phyloP scores from a whole-genome alignment of 1,140 invertebrate species.

The Chymomyza costata region DNA sequence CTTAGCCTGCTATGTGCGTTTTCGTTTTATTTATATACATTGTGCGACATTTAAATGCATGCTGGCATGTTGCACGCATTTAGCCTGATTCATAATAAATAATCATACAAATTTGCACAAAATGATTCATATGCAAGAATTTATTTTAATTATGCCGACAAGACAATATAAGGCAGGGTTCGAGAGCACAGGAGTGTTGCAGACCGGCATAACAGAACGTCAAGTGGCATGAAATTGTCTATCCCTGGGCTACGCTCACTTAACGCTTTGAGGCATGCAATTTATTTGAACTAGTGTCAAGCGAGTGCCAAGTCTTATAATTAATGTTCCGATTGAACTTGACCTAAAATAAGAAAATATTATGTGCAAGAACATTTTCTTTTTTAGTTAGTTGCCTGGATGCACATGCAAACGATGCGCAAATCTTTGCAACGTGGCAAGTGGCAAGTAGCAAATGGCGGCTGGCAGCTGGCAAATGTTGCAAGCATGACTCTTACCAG shows the following conservation, averaged over 20 bases:
- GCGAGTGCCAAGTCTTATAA: constrained; percentile 57
- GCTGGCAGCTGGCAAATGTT: too few relatives aligned
- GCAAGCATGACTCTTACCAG: too few relatives aligned
- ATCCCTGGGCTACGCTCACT: constrained; percentile 33
- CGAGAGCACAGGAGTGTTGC: background rate
- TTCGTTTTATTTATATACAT: constrained; percentile 44
- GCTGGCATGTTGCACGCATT: constrained; percentile 39
- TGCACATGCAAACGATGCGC: constrained; percentile 25
- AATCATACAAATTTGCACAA: constrained; percentile 12
- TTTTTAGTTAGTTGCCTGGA: constrained; percentile 20
- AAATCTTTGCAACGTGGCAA: background rate
- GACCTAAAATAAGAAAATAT: constrained; percentile 49
- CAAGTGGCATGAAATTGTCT: background rate
- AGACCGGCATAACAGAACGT: too few relatives aligned
- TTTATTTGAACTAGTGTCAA: constrained; percentile 44
- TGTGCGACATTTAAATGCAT: background rate
- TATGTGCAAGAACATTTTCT: too few relatives aligned
- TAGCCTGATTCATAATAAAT: constrained; percentile 23
- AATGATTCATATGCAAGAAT: constrained; percentile 34
- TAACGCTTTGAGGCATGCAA: constrained; percentile 29
- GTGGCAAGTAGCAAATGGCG: too few relatives aligned
- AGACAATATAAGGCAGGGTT: background rate
- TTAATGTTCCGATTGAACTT: constrained; percentile 66
- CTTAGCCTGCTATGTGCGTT: too few relatives aligned
- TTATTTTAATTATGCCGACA: constrained; percentile 42